Conservation (phyloP, 2,888 invertebrate genomes). For the Panopea generosa region DNA sequence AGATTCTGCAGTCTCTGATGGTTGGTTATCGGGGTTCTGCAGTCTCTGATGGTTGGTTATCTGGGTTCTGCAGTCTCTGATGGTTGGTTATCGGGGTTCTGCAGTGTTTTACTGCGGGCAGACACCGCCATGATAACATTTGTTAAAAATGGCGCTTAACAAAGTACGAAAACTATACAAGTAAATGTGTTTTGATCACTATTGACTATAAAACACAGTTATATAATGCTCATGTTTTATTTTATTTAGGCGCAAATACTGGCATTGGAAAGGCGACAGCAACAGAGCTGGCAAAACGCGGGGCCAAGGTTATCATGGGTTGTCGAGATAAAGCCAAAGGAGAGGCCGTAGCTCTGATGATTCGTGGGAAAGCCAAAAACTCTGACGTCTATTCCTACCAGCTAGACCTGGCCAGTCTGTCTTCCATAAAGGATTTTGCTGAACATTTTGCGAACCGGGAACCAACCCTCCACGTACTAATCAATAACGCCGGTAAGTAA, state of each 20-base stretch:
- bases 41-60: too few species aligned
- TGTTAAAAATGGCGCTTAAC: too few species aligned
- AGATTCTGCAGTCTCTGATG: too few species aligned
- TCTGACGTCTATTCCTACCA: constrained; percentile 79
- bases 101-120: too few species aligned
- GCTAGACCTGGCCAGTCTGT: constrained; percentile 81
- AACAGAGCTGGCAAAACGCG: constrained; percentile 89
- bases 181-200: constrained; percentile 5
- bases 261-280: constrained; percentile 93
- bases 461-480: constrained; percentile 80
- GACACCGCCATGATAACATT: too few species aligned
- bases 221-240: constrained; percentile 84
- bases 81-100: too few species aligned
- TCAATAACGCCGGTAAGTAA: constrained; percentile 85
- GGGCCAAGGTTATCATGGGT: constrained; percentile 82
- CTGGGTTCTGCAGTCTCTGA: too few species aligned
- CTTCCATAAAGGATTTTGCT: constrained; percentile 82
- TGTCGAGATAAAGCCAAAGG: constrained; percentile 81
- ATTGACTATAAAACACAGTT: too few species aligned
- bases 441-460: constrained; percentile 79
- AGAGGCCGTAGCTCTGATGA: constrained; percentile 82
- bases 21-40: too few species aligned
- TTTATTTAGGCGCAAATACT: constrained; percentile 92
- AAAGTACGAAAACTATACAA: too few species aligned
- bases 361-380: constrained; percentile 81